Conservation (phyloP, 2,888 invertebrate species). For the Lysandra coridon region DNA sequence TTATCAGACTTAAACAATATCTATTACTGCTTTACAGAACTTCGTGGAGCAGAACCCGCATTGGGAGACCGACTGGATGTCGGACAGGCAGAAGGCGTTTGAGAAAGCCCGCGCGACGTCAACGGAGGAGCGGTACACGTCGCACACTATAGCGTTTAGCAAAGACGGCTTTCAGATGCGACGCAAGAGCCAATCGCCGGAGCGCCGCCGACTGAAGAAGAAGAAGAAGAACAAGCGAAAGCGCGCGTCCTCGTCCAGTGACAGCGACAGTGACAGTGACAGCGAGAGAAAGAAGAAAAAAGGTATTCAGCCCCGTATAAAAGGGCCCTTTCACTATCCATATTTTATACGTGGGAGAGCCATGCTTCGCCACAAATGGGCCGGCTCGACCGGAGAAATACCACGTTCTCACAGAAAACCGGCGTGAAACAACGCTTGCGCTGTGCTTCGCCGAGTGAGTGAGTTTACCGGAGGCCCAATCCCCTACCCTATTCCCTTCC, state of each 20-base stretch:
- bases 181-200: constrained; percentile 49
- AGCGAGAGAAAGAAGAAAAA: constrained; percentile 79
- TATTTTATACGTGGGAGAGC: too few species aligned
- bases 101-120: constrained; percentile 66
- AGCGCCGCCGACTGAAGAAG: constrained; percentile 61
- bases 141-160: constrained; percentile 73
- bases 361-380: too few species aligned
- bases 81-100: constrained; percentile 87
- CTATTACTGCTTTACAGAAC: constrained; percentile 71
- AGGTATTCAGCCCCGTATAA: constrained; percentile 44
- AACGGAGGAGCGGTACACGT: constrained; percentile 58
- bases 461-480: too few species aligned
- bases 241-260: constrained; percentile 55
- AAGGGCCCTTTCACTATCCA: too few species aligned
- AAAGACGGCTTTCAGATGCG: constrained; percentile 75
- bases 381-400: too few species aligned
- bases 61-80: constrained; percentile 93
- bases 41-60: constrained; percentile 92
- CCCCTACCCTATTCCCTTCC: too few species aligned
- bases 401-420: too few species aligned
- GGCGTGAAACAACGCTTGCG: too few species aligned
- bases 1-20: background rate
- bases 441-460: too few species aligned
- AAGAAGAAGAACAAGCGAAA: constrained; percentile 68
- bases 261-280: constrained; percentile 53